Evolutionary conservation across 1,140 invertebrate genomes (phyloP).

Genomic region (Radopholus similis): DNA sequence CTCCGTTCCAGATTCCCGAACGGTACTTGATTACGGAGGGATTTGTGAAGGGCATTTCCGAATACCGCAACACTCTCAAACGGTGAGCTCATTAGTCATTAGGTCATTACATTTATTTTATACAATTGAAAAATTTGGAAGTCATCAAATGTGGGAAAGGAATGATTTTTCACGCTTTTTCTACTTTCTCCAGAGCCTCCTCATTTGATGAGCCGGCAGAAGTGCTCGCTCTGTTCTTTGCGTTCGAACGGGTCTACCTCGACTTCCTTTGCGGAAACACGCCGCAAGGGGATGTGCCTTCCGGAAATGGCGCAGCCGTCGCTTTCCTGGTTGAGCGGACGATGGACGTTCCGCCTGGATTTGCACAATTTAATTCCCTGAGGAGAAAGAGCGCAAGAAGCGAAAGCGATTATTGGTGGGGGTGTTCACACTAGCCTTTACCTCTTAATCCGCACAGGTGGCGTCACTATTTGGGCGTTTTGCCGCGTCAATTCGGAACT

Average conservation of each 20-base stretch:
- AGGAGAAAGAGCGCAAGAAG: not conserved
- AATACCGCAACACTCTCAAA: conserved; percentile 12
- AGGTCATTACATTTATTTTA: no score
- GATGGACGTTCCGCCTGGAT: not conserved
- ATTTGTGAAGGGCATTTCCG: not conserved
- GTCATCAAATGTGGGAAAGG: not conserved
- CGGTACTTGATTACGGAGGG: conserved; percentile 9
- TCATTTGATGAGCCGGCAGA: not conserved
- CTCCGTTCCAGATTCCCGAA: conserved; percentile 11
- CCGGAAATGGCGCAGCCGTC: no score
- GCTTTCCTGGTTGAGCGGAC: not conserved
- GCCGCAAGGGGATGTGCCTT: not conserved
- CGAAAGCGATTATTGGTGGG: not conserved
- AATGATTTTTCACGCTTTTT: not conserved
- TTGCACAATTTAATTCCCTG: not conserved
- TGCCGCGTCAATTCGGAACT: conserved; percentile 15
- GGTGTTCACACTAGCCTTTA: not conserved
- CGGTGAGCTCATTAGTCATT: not conserved
- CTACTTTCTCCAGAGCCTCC: conserved; percentile 1
- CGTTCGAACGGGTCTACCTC: not conserved
- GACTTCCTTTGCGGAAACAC: not conserved
- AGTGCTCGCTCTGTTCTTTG: conserved; percentile 21
- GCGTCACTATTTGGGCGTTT: conserved; percentile 11
- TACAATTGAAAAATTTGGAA: no score
- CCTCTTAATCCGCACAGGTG: conserved; percentile 7